Percentiles rank a stretch among this genome's conserved stretches.
phyloP scores from a whole-genome alignment of 2,113 vertebrate genomes.

The Accipiter virgatus region DNA sequence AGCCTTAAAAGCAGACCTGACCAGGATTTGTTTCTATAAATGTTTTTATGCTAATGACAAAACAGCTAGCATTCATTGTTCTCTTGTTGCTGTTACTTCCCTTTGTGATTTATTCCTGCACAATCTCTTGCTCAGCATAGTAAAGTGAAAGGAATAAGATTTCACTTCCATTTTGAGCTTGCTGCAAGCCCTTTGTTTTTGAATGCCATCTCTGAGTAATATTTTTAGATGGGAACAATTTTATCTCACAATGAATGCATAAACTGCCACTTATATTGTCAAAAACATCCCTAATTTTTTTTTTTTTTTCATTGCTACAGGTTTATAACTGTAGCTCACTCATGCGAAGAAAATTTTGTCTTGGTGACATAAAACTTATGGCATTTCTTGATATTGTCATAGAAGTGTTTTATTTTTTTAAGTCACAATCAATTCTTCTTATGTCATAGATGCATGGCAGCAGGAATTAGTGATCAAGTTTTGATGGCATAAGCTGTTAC shows the following conservation, averaged over 20 bases:
- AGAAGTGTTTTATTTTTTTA: background rate
- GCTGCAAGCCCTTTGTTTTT: background rate
- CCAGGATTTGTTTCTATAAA: background rate
- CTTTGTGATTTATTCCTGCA: background rate
- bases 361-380: background rate
- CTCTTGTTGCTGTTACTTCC: background rate
- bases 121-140: background rate
- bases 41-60: background rate
- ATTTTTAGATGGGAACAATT: background rate
- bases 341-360: background rate
- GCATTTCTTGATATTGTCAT: background rate
- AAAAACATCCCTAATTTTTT: background rate
- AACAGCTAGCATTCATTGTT: background rate
- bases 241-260: background rate
- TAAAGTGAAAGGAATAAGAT: background rate
- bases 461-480: background rate
- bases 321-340: background rate
- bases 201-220: rapidly evolving
- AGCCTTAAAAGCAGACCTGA: background rate
- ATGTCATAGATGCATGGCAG: background rate
- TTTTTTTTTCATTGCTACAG: background rate
- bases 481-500: background rate
- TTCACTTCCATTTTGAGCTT: background rate
- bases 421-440: background rate
- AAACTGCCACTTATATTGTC: background rate